These are phyloP conservation scores for Glaucidium brasilianum DNA, from an alignment of 2,113 vertebrate genomes.

Conservation along the genomic window DNA sequence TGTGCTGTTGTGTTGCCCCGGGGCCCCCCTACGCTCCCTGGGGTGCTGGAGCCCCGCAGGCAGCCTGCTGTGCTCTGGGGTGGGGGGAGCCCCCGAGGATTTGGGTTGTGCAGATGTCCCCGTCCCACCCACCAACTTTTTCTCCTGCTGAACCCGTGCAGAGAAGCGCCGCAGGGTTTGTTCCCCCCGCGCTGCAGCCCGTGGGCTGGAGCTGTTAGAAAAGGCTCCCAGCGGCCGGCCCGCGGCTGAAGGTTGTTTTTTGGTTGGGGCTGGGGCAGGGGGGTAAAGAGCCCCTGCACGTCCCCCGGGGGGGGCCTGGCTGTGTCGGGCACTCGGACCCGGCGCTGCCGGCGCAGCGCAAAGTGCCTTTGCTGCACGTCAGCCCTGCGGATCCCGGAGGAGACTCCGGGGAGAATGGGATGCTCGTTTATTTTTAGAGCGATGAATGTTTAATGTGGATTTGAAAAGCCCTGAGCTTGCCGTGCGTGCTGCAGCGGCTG, in stretches of 20 bases:
- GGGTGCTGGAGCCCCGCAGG: background rate
- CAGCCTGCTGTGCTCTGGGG: background rate
- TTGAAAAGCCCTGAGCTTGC: conserved; percentile 44
- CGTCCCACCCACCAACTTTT: background rate
- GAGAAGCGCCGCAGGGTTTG: background rate
- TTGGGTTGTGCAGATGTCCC: accelerated
- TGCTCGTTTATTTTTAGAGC: conserved; percentile 62
- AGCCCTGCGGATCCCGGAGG: conserved; percentile 41
- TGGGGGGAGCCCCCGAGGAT: accelerated
- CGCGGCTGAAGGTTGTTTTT: accelerated
- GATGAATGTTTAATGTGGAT: conserved; percentile 61
- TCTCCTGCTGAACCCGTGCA: background rate
- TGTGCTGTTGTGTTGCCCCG: accelerated
- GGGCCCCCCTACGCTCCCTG: accelerated
- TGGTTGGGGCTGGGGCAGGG: background rate
- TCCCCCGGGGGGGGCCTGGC: too few species aligned
- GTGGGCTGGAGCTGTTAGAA: accelerated
- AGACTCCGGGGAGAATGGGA: conserved; percentile 53
- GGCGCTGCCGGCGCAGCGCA: background rate
- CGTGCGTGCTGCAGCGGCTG: conserved; percentile 8
- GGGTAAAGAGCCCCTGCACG: accelerated
- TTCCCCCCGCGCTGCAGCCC: background rate
- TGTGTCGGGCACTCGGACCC: accelerated
- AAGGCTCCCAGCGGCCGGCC: accelerated
- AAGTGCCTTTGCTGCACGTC: conserved; percentile 27